Conservation (phyloP, 92 coral and sea anemone genomes). For the Parazoanthus swiftii region DNA sequence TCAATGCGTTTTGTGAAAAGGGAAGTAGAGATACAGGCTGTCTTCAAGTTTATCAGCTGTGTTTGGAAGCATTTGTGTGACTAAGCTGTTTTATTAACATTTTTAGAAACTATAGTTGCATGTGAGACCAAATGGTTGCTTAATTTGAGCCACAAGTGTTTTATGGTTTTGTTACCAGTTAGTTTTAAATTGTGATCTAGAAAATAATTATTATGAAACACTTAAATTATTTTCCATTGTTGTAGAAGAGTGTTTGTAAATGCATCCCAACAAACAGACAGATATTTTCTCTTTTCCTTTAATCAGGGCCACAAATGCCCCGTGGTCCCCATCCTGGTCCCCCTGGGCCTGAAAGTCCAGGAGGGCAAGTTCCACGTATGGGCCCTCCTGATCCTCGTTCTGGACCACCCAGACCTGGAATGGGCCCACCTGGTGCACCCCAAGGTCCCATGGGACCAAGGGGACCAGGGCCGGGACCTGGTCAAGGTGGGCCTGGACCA, state of each 20-base stretch:
- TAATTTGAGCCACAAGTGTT: no score
- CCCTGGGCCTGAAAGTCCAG: conserved; percentile 29
- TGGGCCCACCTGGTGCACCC: conserved; percentile 42
- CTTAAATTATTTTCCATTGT: not conserved
- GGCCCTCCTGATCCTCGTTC: conserved; percentile 39
- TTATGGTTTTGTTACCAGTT: no score
- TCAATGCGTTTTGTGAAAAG: no score
- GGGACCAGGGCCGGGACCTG: conserved; percentile 35
- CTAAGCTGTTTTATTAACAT: no score
- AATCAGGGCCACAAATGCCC: conserved; percentile 33
- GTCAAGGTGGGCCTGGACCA: conserved; percentile 16
- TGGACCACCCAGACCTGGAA: conserved; percentile 39
- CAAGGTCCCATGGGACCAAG: conserved; percentile 27
- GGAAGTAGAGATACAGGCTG: no score
- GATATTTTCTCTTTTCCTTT: not conserved
- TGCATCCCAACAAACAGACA: not conserved
- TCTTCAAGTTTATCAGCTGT: no score
- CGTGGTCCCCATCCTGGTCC: conserved; percentile 38
- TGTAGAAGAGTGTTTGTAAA: not conserved
- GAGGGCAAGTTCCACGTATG: conserved; percentile 39
- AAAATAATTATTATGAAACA: no score
- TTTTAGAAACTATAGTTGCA: no score
- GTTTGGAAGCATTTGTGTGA: no score
- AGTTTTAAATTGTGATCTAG: no score
- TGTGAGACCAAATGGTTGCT: no score